Conservation (phyloP, 2,797 vertebrate species). For the Triplophysa bombifrons region DNA sequence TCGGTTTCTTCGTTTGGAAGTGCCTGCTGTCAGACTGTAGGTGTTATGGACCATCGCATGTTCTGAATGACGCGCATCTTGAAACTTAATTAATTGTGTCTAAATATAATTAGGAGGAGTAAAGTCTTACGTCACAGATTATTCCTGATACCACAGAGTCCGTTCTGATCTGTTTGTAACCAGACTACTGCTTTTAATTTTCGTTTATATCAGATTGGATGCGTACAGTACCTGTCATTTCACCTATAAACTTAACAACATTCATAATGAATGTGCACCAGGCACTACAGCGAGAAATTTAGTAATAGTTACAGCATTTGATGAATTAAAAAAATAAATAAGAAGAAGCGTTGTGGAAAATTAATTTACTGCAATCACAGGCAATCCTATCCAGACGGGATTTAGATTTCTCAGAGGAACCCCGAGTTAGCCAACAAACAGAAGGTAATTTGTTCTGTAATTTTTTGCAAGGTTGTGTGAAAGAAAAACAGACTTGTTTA, state of each 20-base stretch:
- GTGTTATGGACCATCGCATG: not conserved
- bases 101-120: not conserved
- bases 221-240: not conserved
- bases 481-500: not conserved
- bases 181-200: not conserved
- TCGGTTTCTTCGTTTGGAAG: not conserved
- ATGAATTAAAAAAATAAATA: conserved; percentile 1
- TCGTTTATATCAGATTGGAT: not conserved
- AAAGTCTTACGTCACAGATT: not conserved
- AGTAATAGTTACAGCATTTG: not conserved
- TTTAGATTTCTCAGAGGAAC: not conserved
- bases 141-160: not conserved
- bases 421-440: not conserved
- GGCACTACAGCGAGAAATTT: not conserved
- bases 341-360: not conserved
- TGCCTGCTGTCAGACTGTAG: not conserved
- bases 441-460: not conserved
- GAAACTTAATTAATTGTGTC: not conserved
- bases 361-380: not conserved
- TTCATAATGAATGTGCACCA: conserved; percentile 4
- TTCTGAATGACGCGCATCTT: not conserved
- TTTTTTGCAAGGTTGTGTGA: not conserved
- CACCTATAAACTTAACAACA: not conserved
- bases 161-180: not conserved
- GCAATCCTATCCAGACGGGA: conserved; percentile 6